These are phyloP conservation scores for Busseola fusca DNA, from an alignment of 2,888 invertebrate genomes.

Conservation along the genomic window DNA sequence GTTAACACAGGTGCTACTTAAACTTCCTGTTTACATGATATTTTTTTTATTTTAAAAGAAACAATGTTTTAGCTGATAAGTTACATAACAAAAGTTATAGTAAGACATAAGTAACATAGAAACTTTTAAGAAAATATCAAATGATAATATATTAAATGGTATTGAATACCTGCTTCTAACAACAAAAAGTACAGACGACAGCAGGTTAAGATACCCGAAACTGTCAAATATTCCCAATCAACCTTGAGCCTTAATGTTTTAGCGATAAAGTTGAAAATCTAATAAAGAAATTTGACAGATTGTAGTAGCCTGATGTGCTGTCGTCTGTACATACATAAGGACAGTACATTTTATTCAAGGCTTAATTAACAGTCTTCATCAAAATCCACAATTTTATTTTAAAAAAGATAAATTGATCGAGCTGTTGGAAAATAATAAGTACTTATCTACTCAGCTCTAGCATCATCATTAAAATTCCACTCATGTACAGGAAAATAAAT, in stretches of 20 bases:
- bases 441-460: constrained; percentile 59
- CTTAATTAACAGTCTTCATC: constrained; percentile 15
- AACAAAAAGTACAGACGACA: constrained; percentile 1
- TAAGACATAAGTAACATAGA: neutral
- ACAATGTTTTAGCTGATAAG: neutral
- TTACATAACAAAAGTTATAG: neutral
- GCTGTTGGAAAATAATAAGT: neutral
- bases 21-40: neutral
- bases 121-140: constrained; percentile 18
- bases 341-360: constrained; percentile 18
- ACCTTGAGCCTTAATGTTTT: too few relatives aligned
- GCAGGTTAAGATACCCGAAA: too few relatives aligned
- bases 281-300: too few relatives aligned
- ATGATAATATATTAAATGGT: constrained; percentile 1
- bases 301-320: too few relatives aligned
- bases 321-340: neutral
- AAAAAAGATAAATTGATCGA: neutral
- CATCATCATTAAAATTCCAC: constrained; percentile 70
- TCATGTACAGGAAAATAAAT: constrained; percentile 91
- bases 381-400: neutral
- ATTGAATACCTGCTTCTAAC: neutral
- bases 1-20: neutral
- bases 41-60: constrained; percentile 8
- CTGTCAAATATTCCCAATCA: too few relatives aligned
- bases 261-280: too few relatives aligned